Conservation (phyloP, 2,113 vertebrate genomes). For the Crotophaga sulcirostris region DNA sequence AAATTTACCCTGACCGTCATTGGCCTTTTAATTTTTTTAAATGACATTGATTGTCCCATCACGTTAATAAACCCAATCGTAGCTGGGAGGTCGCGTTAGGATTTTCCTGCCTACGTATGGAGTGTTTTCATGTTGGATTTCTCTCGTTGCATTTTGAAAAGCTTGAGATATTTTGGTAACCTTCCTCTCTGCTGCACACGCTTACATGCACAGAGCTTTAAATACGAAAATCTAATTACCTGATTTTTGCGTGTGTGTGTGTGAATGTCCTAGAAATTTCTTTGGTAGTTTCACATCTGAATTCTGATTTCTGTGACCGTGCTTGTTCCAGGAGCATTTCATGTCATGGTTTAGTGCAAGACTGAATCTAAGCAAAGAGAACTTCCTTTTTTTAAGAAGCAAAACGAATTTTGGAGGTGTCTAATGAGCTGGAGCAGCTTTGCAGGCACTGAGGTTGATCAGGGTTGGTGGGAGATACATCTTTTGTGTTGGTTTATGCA, state of each 20-base stretch:
- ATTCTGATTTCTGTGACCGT: neutral
- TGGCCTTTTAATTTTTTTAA: conserved; percentile 48
- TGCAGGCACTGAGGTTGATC: conserved; percentile 17
- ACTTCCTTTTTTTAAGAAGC: conserved; percentile 9
- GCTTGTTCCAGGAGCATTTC: neutral
- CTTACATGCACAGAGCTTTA: conserved; percentile 49
- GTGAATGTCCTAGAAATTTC: neutral
- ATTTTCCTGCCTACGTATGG: neutral
- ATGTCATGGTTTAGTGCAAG: neutral
- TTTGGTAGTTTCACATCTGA: neutral
- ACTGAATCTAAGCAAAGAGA: neutral
- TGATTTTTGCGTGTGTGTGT: conserved; percentile 11
- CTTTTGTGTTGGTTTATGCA: conserved; percentile 13
- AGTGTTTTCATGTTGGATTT: neutral
- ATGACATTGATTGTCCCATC: neutral
- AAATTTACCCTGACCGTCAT: conserved; percentile 63
- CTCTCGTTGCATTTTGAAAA: neutral
- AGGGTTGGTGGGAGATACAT: conserved; percentile 31
- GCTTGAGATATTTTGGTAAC: neutral
- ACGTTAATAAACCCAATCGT: neutral
- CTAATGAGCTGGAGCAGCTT: neutral
- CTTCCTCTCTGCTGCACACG: neutral
- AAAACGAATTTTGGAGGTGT: neutral
- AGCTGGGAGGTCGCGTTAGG: neutral
- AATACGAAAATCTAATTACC: neutral